These are phyloP conservation scores for Nothocercus nigrocapillus DNA, from an alignment of 2,113 vertebrate species.

Conservation along the genomic window DNA sequence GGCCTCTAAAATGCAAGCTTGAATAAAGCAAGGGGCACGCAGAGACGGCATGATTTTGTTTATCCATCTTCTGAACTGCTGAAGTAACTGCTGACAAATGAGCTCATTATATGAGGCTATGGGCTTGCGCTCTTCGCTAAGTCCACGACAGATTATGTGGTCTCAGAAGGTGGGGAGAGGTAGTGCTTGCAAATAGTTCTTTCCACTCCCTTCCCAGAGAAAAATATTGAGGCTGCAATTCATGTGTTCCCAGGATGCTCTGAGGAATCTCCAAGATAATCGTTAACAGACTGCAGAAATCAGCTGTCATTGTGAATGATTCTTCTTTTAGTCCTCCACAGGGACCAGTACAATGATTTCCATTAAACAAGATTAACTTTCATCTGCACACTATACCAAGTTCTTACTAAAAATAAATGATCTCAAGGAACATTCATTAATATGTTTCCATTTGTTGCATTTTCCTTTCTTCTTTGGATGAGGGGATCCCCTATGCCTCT, in stretches of 20 bases:
- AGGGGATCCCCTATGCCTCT: background rate
- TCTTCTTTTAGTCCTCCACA: background rate
- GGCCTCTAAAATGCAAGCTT: background rate
- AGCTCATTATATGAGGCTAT: background rate
- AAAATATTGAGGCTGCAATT: background rate
- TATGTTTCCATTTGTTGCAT: background rate
- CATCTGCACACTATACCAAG: background rate
- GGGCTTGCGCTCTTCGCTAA: background rate
- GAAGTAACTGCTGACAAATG: slow-evolving; percentile 7
- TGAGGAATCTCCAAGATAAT: slow-evolving; percentile 37
- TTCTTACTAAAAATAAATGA: background rate
- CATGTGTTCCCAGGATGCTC: slow-evolving; percentile 15
- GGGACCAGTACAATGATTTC: background rate
- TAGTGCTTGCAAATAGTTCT: background rate
- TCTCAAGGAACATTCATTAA: background rate
- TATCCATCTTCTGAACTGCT: background rate
- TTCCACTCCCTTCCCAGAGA: background rate
- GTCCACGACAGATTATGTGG: background rate
- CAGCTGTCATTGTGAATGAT: slow-evolving; percentile 7
- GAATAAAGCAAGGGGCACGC: background rate
- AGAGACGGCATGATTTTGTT: background rate
- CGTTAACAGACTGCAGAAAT: slow-evolving; percentile 25
- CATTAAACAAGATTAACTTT: background rate
- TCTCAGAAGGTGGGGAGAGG: background rate
- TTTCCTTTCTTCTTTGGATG: background rate